These are phyloP conservation scores for Notarius quadriscutis DNA, from an alignment of 2,113 vertebrate genomes.

Conservation along the genomic window DNA sequence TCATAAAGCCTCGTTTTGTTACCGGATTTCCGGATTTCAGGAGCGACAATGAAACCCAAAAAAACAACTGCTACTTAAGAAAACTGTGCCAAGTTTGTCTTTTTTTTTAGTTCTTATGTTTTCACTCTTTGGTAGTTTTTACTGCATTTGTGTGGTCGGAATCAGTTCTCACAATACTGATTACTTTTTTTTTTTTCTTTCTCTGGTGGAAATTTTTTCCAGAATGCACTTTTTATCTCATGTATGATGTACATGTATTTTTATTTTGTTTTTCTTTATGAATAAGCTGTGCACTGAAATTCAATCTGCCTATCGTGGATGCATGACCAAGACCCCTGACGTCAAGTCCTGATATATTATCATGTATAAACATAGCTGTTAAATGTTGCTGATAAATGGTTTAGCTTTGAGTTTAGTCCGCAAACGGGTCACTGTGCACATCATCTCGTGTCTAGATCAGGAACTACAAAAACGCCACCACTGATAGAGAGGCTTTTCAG, in stretches of 20 bases:
- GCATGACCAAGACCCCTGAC: conserved; percentile 67
- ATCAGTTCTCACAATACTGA: conserved; percentile 59
- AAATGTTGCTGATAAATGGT: conserved; percentile 29
- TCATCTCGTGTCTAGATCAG: conserved; percentile 13
- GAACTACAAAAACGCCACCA: background rate
- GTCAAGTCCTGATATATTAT: conserved; percentile 47
- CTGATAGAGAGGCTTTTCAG: conserved; percentile 28
- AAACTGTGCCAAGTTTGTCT: conserved; percentile 80
- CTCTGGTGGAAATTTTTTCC: conserved; percentile 55
- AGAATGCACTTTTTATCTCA: conserved; percentile 55
- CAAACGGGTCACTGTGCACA: conserved; percentile 9
- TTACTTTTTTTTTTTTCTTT: conserved; percentile 44
- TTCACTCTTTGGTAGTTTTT: conserved; percentile 47
- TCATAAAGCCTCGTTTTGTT: conserved; percentile 61
- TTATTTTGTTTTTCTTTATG: conserved; percentile 50
- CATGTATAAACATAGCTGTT: conserved; percentile 18
- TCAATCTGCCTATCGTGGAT: conserved; percentile 71
- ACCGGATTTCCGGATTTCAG: conserved; percentile 41
- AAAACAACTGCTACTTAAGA: conserved; percentile 60
- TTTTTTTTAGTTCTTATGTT: conserved; percentile 35
- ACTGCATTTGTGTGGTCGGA: conserved; percentile 64
- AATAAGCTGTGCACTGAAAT: conserved; percentile 60
- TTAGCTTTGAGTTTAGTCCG: conserved; percentile 24
- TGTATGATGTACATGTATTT: background rate
- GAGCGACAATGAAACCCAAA: conserved; percentile 48